These are phyloP conservation scores for Typhlomys cinereus DNA, from an alignment of 2,113 vertebrate species.

Conservation along the genomic window DNA sequence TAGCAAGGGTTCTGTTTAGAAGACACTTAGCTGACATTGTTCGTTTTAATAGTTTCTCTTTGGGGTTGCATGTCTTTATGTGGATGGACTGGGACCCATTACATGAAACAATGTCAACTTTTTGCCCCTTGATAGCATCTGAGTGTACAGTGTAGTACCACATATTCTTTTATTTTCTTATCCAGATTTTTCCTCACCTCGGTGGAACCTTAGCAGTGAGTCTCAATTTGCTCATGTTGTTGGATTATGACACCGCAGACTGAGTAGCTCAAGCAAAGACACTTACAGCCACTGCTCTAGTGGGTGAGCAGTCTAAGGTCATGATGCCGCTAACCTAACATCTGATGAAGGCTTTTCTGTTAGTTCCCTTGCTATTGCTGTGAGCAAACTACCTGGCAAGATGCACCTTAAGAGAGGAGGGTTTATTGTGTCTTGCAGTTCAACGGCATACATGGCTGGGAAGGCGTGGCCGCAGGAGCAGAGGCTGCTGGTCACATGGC, in stretches of 20 bases:
- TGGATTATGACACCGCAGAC: neutral
- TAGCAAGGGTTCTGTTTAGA: neutral
- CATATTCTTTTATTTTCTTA: neutral
- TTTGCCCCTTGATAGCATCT: neutral
- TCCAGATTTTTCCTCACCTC: slow-evolving; percentile 33
- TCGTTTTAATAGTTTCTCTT: neutral
- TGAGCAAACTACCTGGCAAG: neutral
- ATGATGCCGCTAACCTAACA: neutral
- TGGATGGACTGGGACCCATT: slow-evolving; percentile 24
- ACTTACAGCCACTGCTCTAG: neutral
- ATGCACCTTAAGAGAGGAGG: neutral
- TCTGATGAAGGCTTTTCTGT: neutral
- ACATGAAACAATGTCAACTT: neutral
- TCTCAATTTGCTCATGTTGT: neutral
- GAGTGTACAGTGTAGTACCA: too few relatives aligned
- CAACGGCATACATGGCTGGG: neutral
- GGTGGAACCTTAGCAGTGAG: neutral
- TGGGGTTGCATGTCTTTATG: neutral
- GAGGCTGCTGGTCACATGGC: neutral
- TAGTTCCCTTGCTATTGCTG: neutral
- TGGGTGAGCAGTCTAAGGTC: neutral
- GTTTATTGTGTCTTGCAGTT: neutral
- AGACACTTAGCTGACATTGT: neutral
- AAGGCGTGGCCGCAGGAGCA: neutral
- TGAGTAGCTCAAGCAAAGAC: neutral